A percentile compares a stretch with the other conserved stretches of the same genome.
Evolutionary conservation across 2,113 vertebrate genomes (phyloP).

Genomic region (Pygoscelis adeliae): DNA sequence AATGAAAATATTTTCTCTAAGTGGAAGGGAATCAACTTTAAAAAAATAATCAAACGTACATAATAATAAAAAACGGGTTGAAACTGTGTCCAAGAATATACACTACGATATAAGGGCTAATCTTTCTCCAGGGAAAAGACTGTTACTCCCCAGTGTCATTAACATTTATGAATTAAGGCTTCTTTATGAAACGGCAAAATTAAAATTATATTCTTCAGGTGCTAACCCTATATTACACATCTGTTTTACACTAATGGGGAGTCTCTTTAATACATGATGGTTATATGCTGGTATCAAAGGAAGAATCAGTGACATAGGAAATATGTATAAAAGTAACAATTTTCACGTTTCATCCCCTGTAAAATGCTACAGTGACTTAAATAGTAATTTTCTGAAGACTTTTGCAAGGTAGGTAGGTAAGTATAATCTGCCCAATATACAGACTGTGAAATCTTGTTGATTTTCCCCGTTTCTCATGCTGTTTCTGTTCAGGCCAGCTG

Average conservation of each 20-base stretch:
- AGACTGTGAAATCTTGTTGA: background rate
- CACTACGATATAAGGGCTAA: conserved; percentile 26
- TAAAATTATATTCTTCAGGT: conserved; percentile 51
- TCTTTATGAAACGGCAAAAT: conserved; percentile 57
- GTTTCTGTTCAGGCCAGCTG: background rate
- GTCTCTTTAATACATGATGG: background rate
- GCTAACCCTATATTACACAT: conserved; percentile 49
- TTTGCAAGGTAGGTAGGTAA: background rate
- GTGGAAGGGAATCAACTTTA: background rate
- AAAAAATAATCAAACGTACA: background rate
- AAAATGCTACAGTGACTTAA: background rate
- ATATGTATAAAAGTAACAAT: background rate
- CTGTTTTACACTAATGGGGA: conserved; percentile 48
- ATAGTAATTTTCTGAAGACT: background rate
- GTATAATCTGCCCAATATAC: background rate
- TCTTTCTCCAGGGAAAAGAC: conserved; percentile 48
- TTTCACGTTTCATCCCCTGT: background rate
- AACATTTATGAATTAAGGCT: conserved; percentile 70
- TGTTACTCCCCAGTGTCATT: conserved; percentile 39
- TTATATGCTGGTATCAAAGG: background rate
- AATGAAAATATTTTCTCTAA: background rate
- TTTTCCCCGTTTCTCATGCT: background rate
- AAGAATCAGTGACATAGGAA: background rate
- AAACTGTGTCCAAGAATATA: conserved; percentile 37
- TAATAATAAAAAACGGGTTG: background rate